These are phyloP conservation scores for Amblyjoppa proteus DNA, from an alignment of 2,888 invertebrate species.

Conservation along the genomic window DNA sequence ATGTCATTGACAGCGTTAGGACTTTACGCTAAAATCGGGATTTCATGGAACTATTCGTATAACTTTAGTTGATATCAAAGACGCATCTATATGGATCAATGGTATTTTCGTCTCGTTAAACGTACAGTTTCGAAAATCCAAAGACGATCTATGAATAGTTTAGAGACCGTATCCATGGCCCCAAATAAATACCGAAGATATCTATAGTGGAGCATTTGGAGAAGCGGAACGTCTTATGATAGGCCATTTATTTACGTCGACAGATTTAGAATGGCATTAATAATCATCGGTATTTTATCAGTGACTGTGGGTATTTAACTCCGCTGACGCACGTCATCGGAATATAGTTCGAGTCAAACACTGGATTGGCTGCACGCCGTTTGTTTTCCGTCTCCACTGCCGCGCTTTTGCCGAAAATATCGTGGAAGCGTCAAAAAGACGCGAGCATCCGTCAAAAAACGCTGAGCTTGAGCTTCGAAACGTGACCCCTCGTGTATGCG, in stretches of 20 bases:
- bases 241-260: conserved; percentile 59
- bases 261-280: conserved; percentile 59
- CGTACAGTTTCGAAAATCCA: conserved; percentile 23
- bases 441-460: neutral
- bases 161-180: conserved; percentile 34
- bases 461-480: conserved; percentile 12
- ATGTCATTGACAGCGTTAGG: conserved; percentile 52
- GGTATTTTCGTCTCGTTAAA: neutral
- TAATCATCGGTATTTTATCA: conserved; percentile 62
- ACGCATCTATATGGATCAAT: neutral
- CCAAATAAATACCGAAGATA: conserved; percentile 36
- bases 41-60: neutral
- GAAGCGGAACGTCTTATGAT: conserved; percentile 40
- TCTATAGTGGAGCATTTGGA: conserved; percentile 21
- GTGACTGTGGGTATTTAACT: conserved; percentile 43
- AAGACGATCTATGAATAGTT: conserved; percentile 46
- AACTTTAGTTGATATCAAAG: neutral
- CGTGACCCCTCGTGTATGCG: neutral
- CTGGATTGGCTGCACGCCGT: neutral
- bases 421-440: conserved; percentile 1
- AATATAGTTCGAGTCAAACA: conserved; percentile 7
- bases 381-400: conserved; percentile 1
- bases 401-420: conserved; percentile 11
- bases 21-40: conserved; percentile 1
- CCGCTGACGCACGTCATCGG: conserved; percentile 18